Conservation (phyloP, 2,888 invertebrate genomes). For the Platycnemis pennipes region DNA sequence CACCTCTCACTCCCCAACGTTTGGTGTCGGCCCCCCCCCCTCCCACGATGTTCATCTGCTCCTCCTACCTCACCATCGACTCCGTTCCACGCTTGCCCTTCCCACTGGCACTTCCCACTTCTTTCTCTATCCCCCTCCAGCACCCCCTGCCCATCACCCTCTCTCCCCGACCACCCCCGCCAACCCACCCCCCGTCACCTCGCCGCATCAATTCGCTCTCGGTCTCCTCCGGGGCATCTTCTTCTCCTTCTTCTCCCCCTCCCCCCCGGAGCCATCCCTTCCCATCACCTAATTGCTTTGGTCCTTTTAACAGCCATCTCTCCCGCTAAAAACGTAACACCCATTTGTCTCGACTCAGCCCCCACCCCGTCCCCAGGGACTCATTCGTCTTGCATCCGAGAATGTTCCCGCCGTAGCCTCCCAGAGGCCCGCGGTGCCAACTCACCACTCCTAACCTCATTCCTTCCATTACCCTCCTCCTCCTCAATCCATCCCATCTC, state of each 20-base stretch:
- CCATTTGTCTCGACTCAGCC: constrained; percentile 58
- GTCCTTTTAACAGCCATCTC: constrained; percentile 67
- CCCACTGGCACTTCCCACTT: no score
- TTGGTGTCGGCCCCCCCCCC: no score
- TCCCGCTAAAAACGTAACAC: constrained; percentile 60
- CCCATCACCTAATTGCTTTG: constrained; percentile 66
- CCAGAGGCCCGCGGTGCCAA: neutral
- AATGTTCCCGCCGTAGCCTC: constrained; percentile 34
- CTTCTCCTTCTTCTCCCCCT: neutral
- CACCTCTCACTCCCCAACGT: neutral
- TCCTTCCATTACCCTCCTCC: neutral
- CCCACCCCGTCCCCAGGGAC: neutral
- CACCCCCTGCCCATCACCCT: neutral
- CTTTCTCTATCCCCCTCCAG: neutral
- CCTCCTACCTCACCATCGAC: neutral
- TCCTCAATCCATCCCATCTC: neutral
- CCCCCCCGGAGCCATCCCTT: constrained; percentile 17
- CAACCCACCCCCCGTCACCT: neutral
- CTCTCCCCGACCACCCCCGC: neutral
- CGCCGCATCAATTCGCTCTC: neutral
- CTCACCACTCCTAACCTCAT: neutral
- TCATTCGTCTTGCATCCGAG: constrained; percentile 59
- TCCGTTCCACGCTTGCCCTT: no score
- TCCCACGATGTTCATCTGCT: neutral
- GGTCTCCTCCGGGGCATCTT: neutral